These are phyloP conservation scores for Protosalanx chinensis DNA, from an alignment of 2,797 vertebrate species.

Conservation along the genomic window DNA sequence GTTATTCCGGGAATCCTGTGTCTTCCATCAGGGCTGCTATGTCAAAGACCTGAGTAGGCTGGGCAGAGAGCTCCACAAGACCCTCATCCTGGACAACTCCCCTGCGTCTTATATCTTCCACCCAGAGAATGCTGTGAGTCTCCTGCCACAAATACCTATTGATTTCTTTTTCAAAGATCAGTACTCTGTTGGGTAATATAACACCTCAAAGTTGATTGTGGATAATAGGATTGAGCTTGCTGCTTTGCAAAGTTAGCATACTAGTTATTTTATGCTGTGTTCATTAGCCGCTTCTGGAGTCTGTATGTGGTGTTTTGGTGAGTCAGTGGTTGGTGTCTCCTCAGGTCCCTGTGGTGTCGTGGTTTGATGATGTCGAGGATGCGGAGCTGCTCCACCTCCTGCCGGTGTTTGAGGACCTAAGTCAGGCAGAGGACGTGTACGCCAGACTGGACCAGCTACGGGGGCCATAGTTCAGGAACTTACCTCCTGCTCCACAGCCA, in stretches of 20 bases:
- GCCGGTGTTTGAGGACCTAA: conserved; percentile 89
- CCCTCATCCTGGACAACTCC: conserved; percentile 90
- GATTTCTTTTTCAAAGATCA: neutral
- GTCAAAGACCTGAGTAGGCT: conserved; percentile 89
- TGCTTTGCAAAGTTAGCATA: too few species aligned
- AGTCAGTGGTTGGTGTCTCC: neutral
- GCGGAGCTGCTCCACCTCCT: conserved; percentile 87
- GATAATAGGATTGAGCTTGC: neutral
- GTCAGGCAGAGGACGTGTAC: conserved; percentile 84
- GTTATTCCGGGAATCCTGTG: conserved; percentile 89
- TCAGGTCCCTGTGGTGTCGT: conserved; percentile 89
- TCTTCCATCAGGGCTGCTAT: conserved; percentile 92
- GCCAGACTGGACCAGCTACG: conserved; percentile 82
- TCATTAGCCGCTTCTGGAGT: neutral
- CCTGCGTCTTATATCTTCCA: conserved; percentile 93
- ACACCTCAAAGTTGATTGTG: conserved; percentile 7
- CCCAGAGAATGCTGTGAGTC: conserved; percentile 87
- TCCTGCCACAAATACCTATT: neutral
- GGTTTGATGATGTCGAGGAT: conserved; percentile 91
- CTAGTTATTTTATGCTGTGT: neutral
- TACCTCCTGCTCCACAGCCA: neutral
- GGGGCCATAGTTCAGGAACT: conserved; percentile 63
- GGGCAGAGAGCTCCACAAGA: conserved; percentile 85
- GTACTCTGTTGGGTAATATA: neutral
- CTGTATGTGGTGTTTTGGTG: neutral